Percentiles rank a stretch among this genome's conserved stretches.
phyloP scores from a whole-genome alignment of 2,113 vertebrate genomes.

The Istiophorus platypterus region DNA sequence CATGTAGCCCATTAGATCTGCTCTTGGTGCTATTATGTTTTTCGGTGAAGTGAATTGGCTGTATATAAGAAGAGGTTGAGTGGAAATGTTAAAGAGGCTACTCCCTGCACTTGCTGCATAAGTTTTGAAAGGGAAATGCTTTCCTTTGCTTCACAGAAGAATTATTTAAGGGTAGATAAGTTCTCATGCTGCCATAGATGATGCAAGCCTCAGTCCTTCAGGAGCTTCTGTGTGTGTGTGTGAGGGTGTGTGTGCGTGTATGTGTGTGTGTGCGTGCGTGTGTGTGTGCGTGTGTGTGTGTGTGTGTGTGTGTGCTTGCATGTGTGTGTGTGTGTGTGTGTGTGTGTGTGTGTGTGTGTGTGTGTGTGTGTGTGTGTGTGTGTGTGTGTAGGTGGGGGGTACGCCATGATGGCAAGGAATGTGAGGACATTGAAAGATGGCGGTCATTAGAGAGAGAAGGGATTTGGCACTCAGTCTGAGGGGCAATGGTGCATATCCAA shows the following conservation, averaged over 20 bases:
- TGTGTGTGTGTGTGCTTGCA: no score
- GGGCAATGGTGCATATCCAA: slow-evolving; percentile 80
- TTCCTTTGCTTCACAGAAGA: slow-evolving; percentile 8
- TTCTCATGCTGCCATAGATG: slow-evolving; percentile 33
- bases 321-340: no score
- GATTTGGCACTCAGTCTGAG: slow-evolving; percentile 69
- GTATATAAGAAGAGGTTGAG: slow-evolving; percentile 20
- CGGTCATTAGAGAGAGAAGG: slow-evolving; percentile 72
- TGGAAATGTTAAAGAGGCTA: not conserved
- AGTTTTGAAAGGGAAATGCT: slow-evolving; percentile 11
- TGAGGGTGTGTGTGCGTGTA: slow-evolving; percentile 24
- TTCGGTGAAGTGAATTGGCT: slow-evolving; percentile 44
- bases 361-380: slow-evolving; percentile 22
- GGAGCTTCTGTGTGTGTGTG: slow-evolving; percentile 25
- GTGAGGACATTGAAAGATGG: slow-evolving; percentile 76
- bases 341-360: no score
- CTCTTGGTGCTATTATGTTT: slow-evolving; percentile 50
- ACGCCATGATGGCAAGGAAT: slow-evolving; percentile 47
- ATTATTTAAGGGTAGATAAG: slow-evolving; percentile 17
- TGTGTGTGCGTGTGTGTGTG: no score
- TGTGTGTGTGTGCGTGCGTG: no score
- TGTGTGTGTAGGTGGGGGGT: slow-evolving; percentile 30
- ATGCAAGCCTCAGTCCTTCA: slow-evolving; percentile 27
- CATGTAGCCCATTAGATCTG: slow-evolving; percentile 68
- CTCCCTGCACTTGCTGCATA: not conserved